Conservation (phyloP, 2,888 invertebrate genomes). For the Rotaria magnacalcarata region DNA sequence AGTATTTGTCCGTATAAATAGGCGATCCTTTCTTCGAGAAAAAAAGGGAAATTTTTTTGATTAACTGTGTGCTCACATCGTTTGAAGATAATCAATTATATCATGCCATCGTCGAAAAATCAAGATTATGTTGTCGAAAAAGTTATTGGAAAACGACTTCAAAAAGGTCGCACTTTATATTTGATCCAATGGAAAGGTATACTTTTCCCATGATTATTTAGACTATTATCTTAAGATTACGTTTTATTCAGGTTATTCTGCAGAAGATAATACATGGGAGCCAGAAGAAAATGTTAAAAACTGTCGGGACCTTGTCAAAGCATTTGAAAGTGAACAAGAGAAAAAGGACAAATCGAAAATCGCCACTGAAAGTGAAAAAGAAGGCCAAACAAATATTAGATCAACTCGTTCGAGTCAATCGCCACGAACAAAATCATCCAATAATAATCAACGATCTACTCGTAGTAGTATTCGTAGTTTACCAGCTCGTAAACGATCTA, state of each 20-base stretch:
- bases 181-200: conserved; percentile 9
- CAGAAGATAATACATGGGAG: not conserved
- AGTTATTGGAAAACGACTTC: not conserved
- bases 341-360: not conserved
- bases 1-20: not conserved
- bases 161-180: not conserved
- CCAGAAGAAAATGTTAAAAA: not conserved
- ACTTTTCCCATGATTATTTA: not conserved
- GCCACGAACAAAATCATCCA: not conserved
- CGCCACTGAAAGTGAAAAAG: not conserved
- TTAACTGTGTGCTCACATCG: not conserved
- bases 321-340: not conserved
- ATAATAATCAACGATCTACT: not conserved
- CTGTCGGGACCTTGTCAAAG: not conserved
- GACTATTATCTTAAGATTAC: not conserved
- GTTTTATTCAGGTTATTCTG: not conserved
- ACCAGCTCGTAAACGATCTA: not conserved
- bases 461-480: not conserved
- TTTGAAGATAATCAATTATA: not conserved
- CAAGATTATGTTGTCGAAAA: not conserved
- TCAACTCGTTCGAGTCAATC: not conserved
- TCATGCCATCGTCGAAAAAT: not conserved
- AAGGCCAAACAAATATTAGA: not conserved
- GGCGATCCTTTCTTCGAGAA: not conserved
- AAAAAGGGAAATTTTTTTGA: not conserved